A percentile compares a stretch with the other conserved stretches of the same genome.
These are phyloP conservation scores for Matsumurasca onukii DNA, from an alignment of 1,140 invertebrate genomes.

Conservation along the genomic window DNA sequence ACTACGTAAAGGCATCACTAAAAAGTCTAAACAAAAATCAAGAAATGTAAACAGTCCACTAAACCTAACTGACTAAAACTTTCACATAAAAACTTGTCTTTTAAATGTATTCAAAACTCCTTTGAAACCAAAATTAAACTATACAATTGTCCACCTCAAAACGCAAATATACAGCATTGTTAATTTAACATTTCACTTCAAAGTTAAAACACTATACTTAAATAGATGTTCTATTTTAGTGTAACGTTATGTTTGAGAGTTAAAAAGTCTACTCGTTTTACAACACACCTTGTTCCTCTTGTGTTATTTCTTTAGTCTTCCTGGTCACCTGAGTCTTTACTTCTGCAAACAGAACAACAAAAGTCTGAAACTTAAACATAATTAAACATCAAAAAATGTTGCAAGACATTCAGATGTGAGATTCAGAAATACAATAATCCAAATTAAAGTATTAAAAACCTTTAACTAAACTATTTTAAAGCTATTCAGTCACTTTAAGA, in stretches of 20 bases:
- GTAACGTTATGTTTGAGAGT: not conserved
- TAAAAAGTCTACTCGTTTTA: conserved; percentile 21
- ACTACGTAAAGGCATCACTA: conserved; percentile 8
- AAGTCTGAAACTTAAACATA: no score
- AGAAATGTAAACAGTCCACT: conserved; percentile 1
- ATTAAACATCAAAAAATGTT: no score
- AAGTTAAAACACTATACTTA: conserved; percentile 3
- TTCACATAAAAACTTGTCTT: not conserved
- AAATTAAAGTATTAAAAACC: no score
- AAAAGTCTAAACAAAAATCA: not conserved
- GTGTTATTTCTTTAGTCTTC: conserved; percentile 5
- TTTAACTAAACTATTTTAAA: no score
- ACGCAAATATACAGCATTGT: conserved; percentile 23
- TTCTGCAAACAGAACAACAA: conserved; percentile 7
- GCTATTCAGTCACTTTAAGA: no score
- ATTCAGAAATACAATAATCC: no score
- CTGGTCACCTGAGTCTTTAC: conserved; percentile 15
- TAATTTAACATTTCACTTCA: not conserved
- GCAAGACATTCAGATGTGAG: no score
- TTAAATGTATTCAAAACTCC: no score
- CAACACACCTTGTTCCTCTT: conserved; percentile 17
- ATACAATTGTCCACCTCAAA: conserved; percentile 23
- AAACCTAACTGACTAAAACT: not conserved
- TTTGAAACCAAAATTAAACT: conserved; percentile 7
- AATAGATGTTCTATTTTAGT: not conserved